Percentiles rank a stretch among this genome's conserved stretches.
phyloP scores from a whole-genome alignment of 2,113 vertebrate genomes.

The Eulemur macaco region DNA sequence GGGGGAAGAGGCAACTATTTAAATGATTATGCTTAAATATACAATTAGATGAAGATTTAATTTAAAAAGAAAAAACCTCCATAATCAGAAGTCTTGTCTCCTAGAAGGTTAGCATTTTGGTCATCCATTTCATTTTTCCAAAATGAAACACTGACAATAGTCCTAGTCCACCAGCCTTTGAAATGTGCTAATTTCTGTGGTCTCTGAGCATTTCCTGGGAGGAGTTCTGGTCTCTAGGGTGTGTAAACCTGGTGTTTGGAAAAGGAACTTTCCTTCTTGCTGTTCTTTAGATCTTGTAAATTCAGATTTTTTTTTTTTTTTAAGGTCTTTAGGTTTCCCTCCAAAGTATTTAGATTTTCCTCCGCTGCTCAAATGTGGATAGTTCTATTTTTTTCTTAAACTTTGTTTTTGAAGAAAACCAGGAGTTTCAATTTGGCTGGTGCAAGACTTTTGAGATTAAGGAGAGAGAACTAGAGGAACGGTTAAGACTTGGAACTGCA shows the following conservation, averaged over 20 bases:
- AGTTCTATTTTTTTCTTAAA: not conserved
- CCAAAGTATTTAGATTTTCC: not conserved
- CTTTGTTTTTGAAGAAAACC: conserved; percentile 47
- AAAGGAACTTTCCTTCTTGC: not conserved
- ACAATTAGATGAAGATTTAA: conserved; percentile 34
- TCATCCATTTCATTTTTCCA: conserved; percentile 29
- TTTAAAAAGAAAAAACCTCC: not conserved
- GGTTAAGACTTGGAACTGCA: not conserved
- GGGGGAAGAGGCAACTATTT: not conserved
- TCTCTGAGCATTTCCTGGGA: not conserved
- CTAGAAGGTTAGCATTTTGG: conserved; percentile 20
- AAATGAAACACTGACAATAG: not conserved
- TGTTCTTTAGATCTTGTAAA: not conserved
- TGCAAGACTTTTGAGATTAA: not conserved
- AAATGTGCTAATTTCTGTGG: no score
- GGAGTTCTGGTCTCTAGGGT: not conserved
- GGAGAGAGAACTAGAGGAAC: not conserved
- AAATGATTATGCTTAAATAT: conserved; percentile 34
- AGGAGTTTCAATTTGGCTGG: conserved; percentile 42
- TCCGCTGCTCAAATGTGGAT: not conserved
- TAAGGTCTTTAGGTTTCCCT: not conserved
- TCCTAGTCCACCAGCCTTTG: not conserved
- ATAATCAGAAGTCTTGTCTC: conserved; percentile 27
- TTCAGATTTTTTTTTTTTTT: not conserved
- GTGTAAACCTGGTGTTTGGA: not conserved